Evolutionary conservation across 1,140 invertebrate species (phyloP), one percentile per base, ranked within the genome.

Genomic region (Antheraea mylitta): DNA sequence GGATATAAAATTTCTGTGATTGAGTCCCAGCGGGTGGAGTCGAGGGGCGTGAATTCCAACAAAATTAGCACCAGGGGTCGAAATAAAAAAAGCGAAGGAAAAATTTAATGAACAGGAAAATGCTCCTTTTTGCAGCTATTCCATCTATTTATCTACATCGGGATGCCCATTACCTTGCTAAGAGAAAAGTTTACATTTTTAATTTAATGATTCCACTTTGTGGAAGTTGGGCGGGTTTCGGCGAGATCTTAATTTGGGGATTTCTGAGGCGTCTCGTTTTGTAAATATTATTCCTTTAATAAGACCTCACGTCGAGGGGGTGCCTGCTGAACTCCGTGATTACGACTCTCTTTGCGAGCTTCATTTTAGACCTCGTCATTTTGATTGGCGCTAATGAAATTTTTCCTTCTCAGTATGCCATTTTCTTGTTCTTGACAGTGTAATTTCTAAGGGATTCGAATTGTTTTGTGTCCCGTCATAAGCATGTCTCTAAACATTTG

Each of bases 81-180:
- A 91, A 92, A 92, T 92, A 92, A 92, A 92, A 73, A 91, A 90
- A 90, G 89, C 89, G 86, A 90, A 92, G 84, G 89, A 92, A 93
- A 92, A 92, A 93, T 92, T 93, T 93, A 93, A 93, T 93, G 92
- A 93, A 93, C 91, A 92, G 92, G 92, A 93, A 93, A 93, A 93
- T 92, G 89, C 89, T 91, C 91, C 91, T 92, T 93, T 92, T 91
- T 92, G 89, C 90, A 92, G 90, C 90, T 92, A 92, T 92, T 92
- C 87, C 85, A 92, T 90, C 90, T 92, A 93, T 93, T 92, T 92
- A 92, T 93, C 89, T 92, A 89, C 89, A 91, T 92, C 84, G 88
- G 89, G 86, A 91, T 93, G 91, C 91, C 92, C 92, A 93, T 93
- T 92, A 93, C 91, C 85, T 92, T 90, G 90, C 91, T 92, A 92